phyloP scores from a whole-genome alignment of 2,888 invertebrate genomes.

The Gastrophysa polygoni region DNA sequence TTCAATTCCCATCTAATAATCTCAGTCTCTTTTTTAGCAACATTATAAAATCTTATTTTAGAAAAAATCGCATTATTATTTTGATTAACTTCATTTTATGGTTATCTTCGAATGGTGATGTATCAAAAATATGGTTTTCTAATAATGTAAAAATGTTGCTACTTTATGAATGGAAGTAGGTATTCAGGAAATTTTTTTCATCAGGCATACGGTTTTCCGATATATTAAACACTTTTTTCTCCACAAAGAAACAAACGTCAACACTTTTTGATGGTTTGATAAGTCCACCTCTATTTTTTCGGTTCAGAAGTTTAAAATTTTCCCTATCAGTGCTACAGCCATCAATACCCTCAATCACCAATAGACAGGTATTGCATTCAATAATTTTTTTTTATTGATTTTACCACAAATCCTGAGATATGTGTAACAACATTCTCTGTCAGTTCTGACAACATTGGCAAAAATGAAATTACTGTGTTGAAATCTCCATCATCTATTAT shows the following conservation, averaged over 20 bases:
- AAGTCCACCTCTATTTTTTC: constrained; percentile 1
- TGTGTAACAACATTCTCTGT: constrained; percentile 12
- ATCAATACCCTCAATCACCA: neutral
- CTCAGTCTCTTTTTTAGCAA: constrained; percentile 1
- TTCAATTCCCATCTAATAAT: constrained; percentile 1
- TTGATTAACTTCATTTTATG: constrained; percentile 1
- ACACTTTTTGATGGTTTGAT: neutral
- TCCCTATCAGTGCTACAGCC: neutral
- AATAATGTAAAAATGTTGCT: neutral
- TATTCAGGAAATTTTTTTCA: neutral
- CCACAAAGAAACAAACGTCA: neutral
- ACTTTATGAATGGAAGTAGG: neutral
- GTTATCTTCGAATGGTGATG: neutral
- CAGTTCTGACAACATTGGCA: neutral
- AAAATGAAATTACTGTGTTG: neutral
- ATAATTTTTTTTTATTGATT: constrained; percentile 4
- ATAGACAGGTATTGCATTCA: neutral
- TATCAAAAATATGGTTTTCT: constrained; percentile 8
- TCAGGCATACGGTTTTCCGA: neutral
- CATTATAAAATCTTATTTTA: neutral
- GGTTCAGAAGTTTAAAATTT: neutral
- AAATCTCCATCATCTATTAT: constrained; percentile 1
- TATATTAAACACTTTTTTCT: neutral
- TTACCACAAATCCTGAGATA: constrained; percentile 16
- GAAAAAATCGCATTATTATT: neutral